Evolutionary conservation across 2,113 vertebrate species (phyloP).

Genomic region (Trichechus manatus): DNA sequence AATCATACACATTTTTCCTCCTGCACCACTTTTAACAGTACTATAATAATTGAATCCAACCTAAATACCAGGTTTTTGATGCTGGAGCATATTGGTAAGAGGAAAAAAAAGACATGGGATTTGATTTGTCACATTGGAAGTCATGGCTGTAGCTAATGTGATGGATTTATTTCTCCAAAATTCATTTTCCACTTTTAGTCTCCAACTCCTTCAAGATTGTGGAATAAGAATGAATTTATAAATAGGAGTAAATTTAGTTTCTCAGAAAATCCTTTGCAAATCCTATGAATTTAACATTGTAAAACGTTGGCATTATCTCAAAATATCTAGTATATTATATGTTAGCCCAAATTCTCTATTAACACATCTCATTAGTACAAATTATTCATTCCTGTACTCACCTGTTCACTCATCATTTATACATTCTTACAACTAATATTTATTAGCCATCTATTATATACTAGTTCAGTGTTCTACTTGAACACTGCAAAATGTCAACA

Average conservation of each 20-base stretch:
- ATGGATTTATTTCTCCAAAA: conserved; percentile 32
- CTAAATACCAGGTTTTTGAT: background rate
- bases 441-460: background rate
- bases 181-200: background rate
- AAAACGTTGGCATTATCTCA: background rate
- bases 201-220: background rate
- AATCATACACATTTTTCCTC: background rate
- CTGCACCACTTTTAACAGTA: background rate
- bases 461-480: background rate
- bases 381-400: background rate
- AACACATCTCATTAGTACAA: background rate
- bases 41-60: background rate
- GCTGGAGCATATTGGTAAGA: background rate
- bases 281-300: background rate
- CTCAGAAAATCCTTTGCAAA: background rate
- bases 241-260: background rate
- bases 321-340: background rate
- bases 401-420: background rate
- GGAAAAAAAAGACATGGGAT: background rate
- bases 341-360: background rate
- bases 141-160: background rate
- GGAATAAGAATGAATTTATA: background rate
- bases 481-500: background rate
- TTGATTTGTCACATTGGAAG: conserved; percentile 30
- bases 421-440: background rate